These are phyloP conservation scores for Syngnathus acus DNA, from an alignment of 2,797 vertebrate genomes.

Conservation along the genomic window DNA sequence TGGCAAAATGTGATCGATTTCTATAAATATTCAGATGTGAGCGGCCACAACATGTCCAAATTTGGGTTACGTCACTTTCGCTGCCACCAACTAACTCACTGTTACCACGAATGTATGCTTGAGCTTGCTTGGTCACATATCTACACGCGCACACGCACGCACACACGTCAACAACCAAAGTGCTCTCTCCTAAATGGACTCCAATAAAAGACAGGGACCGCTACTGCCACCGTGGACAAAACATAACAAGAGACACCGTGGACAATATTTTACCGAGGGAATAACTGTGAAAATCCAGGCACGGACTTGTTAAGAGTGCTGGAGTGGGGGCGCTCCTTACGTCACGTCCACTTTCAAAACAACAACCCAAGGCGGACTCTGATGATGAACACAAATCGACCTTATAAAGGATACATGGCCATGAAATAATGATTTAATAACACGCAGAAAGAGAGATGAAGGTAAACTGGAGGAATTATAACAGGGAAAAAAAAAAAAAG, in stretches of 20 bases:
- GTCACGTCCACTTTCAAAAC: slow-evolving; percentile 22
- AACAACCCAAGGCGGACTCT: slow-evolving; percentile 44
- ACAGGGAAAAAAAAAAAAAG: slow-evolving; percentile 53
- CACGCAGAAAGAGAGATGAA: slow-evolving; percentile 38
- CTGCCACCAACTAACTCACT: slow-evolving; percentile 39
- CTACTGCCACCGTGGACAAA: slow-evolving; percentile 60
- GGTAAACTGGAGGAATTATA: slow-evolving; percentile 52
- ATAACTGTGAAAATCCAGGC: slow-evolving; percentile 63
- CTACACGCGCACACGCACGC: slow-evolving; percentile 25
- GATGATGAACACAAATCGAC: slow-evolving; percentile 57
- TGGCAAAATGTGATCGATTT: not conserved
- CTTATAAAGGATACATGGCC: slow-evolving; percentile 66
- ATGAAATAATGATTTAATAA: slow-evolving; percentile 51
- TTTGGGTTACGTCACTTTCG: not conserved
- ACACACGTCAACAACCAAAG: slow-evolving; percentile 74
- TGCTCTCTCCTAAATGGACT: slow-evolving; percentile 76
- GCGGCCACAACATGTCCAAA: not conserved
- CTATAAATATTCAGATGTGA: not conserved
- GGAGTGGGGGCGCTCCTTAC: not conserved
- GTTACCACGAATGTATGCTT: slow-evolving; percentile 72
- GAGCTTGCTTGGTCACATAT: slow-evolving; percentile 43
- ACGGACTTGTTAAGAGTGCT: slow-evolving; percentile 51
- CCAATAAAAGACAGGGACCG: slow-evolving; percentile 63
- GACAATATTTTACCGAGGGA: slow-evolving; percentile 48
- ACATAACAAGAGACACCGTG: slow-evolving; percentile 53